Conservation (phyloP, 2,888 invertebrate species). For the Baccha elongata region DNA sequence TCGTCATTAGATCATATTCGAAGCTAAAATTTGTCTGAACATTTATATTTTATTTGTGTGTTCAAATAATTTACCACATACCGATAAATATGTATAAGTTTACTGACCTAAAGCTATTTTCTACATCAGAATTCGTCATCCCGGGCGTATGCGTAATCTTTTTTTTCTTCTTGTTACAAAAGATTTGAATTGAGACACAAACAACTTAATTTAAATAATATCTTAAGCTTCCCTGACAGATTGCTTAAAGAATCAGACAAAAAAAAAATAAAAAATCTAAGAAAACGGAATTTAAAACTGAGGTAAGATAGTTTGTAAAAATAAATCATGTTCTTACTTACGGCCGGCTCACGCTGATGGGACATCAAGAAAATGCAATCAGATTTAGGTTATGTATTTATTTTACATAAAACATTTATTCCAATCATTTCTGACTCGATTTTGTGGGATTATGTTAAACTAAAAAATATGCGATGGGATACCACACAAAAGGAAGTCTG, state of each 20-base stretch:
- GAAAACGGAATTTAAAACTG: conserved; percentile 9
- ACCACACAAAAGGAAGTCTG: not conserved
- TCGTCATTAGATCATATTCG: conserved; percentile 12
- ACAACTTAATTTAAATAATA: conserved; percentile 34
- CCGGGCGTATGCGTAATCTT: conserved; percentile 24
- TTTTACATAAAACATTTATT: conserved; percentile 37
- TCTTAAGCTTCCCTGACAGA: conserved; percentile 34
- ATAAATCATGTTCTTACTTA: conserved; percentile 3
- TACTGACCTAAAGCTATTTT: conserved; percentile 49
- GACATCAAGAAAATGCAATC: conserved; percentile 3
- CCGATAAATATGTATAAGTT: conserved; percentile 11
- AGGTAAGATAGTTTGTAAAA: conserved; percentile 23
- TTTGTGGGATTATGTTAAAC: conserved; percentile 33
- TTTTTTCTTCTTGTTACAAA: conserved; percentile 8
- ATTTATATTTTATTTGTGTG: not conserved
- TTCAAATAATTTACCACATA: not conserved
- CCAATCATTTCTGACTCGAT: conserved; percentile 9
- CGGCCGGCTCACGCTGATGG: not conserved
- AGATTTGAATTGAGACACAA: conserved; percentile 45
- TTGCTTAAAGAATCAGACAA: conserved; percentile 11
- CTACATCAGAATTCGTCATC: conserved; percentile 13
- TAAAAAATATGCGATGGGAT: not conserved
- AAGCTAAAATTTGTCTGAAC: not conserved
- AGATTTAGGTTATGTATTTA: conserved; percentile 13
- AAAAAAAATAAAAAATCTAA: conserved; percentile 9